Percentiles rank a stretch among this genome's conserved stretches.
Evolutionary conservation across 1,140 invertebrate genomes (phyloP).

Genomic region (Micrasema longulum): DNA sequence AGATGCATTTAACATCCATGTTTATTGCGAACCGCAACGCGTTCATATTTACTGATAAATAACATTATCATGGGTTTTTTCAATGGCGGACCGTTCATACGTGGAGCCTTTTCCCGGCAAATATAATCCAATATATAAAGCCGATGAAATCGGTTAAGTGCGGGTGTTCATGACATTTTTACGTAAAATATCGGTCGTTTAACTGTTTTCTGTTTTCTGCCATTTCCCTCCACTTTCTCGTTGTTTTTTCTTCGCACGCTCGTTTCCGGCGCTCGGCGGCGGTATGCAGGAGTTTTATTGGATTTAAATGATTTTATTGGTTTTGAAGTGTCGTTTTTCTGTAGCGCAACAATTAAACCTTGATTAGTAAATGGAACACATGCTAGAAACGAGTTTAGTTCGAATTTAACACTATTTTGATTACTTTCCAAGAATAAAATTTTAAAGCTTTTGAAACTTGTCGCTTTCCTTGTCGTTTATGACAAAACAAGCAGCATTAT

Average conservation of each 20-base stretch:
- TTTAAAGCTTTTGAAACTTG: too few species aligned
- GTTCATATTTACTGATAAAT: too few species aligned
- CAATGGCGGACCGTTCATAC: background rate
- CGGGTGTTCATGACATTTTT: slow-evolving; percentile 51
- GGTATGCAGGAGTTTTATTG: slow-evolving; percentile 16
- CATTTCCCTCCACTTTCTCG: slow-evolving; percentile 23
- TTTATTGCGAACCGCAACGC: too few species aligned
- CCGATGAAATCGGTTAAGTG: slow-evolving; percentile 50
- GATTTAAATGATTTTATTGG: slow-evolving; percentile 11
- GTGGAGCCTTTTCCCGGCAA: slow-evolving; percentile 14
- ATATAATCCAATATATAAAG: slow-evolving; percentile 50
- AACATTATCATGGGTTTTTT: too few species aligned
- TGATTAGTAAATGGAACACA: slow-evolving; percentile 1
- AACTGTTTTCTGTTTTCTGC: slow-evolving; percentile 49
- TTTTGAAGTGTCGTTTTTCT: slow-evolving; percentile 9
- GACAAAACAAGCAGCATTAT: too few species aligned
- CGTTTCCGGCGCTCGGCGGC: slow-evolving; percentile 16
- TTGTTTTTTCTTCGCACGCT: slow-evolving; percentile 4
- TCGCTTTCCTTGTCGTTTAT: too few species aligned
- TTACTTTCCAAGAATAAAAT: too few species aligned
- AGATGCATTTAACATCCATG: too few species aligned
- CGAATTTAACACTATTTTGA: too few species aligned
- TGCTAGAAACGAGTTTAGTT: too few species aligned
- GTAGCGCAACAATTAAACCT: background rate
- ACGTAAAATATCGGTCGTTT: slow-evolving; percentile 53